Evolutionary conservation across 1,140 invertebrate species (phyloP), one percentile per base, ranked within the genome.

Genomic region (Alviniconcha marisindica): DNA sequence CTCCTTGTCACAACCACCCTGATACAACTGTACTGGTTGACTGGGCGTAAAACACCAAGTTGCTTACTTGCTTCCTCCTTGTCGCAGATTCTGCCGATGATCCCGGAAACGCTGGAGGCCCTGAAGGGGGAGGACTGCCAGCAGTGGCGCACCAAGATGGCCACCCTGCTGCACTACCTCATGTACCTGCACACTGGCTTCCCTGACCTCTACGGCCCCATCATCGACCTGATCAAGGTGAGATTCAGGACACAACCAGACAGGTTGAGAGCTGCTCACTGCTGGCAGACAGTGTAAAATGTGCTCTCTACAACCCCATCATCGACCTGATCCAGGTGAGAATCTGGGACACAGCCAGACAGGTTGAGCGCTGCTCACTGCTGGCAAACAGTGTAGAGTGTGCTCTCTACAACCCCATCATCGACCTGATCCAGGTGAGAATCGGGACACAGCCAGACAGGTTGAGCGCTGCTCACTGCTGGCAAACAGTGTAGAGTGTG

Each of bases 171-270:
- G 15, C 88, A 92, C 73, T 87, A 86, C 54, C 84, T 91, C 38
- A 92, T 93, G 87, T 88, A 90, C 78, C 85, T 90, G 14, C 91
- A 93, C 85, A 86, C 91, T 56, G 92, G 92, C 15, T 93, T 91
- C 79, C 92, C 92, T 60, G 91, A 93, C 31, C 87, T 93, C 3
- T 93, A 93, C 77, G 91, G 92, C 73, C 91, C 92, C 5, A 63
- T 93, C 24, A 82, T 92, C 24, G 89, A 91, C 33, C 82, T 85
- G 1, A 88, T 93, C 1, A 91, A 92, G 88, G 92, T 93, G 83
- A 84, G 78, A 24, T 38, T 31, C n/a, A n/a, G n/a, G n/a, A n/a
- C n/a, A n/a, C 1, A 31, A 10, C 33, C 28, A 31, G 18, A 31
- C 3, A 28, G n/a, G n/a, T n/a, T n/a, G n/a, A n/a, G n/a, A n/a